phyloP scores from a whole-genome alignment of 2,888 invertebrate genomes.

The Drosophila mulleri region DNA sequence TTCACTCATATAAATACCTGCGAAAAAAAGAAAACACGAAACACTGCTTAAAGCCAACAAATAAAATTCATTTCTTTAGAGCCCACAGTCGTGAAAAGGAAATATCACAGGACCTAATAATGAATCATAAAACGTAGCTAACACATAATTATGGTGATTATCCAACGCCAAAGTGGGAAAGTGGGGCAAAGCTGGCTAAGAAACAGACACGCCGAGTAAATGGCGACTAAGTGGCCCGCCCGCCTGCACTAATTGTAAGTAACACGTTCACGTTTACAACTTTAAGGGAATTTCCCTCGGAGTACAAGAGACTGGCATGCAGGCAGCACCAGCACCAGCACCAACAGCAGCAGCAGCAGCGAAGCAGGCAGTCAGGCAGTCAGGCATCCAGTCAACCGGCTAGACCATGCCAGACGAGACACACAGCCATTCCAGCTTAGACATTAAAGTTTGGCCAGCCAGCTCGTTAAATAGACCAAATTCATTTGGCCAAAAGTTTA shows the following conservation, averaged over 20 bases:
- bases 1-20: neutral
- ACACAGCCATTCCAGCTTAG: slow-evolving; percentile 63
- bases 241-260: slow-evolving; percentile 74
- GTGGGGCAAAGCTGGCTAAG: slow-evolving; percentile 14
- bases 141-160: slow-evolving; percentile 74
- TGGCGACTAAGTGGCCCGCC: slow-evolving; percentile 68
- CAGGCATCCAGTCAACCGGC: slow-evolving; percentile 62
- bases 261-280: slow-evolving; percentile 79
- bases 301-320: slow-evolving; percentile 44
- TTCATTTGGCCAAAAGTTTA: slow-evolving; percentile 73
- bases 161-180: slow-evolving; percentile 13
- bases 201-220: slow-evolving; percentile 36
- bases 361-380: slow-evolving; percentile 53
- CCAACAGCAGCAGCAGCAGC: slow-evolving; percentile 27
- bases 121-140: slow-evolving; percentile 63
- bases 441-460: slow-evolving; percentile 73
- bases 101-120: slow-evolving; percentile 31
- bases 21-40: neutral
- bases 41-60: neutral
- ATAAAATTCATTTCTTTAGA: too few species aligned
- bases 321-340: slow-evolving; percentile 19
- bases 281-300: slow-evolving; percentile 72
- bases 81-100: too few species aligned
- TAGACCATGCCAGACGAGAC: slow-evolving; percentile 46
- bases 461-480: slow-evolving; percentile 73